Conservation (phyloP, 2,113 vertebrate species). For the Aphyosemion australe region DNA sequence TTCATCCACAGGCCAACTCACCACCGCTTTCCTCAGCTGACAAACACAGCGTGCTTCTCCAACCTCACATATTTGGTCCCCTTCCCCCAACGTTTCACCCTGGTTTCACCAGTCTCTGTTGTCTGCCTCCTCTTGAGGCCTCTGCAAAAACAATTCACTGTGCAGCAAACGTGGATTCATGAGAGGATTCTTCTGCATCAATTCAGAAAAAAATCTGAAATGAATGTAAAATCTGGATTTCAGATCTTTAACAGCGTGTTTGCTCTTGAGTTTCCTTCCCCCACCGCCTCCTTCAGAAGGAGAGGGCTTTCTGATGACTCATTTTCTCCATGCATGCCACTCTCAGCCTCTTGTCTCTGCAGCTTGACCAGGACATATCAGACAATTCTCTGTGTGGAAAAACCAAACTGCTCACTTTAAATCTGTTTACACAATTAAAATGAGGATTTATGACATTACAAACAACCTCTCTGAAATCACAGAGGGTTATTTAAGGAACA, state of each 20-base stretch:
- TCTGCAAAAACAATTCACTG: neutral
- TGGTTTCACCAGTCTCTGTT: constrained; percentile 17
- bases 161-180: constrained; percentile 12
- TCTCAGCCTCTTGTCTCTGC: constrained; percentile 27
- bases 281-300: neutral
- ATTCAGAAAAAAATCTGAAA: constrained; percentile 10
- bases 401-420: constrained; percentile 17
- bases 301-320: constrained; percentile 65
- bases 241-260: neutral
- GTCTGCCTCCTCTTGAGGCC: constrained; percentile 14
- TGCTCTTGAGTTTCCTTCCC: neutral
- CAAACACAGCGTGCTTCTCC: constrained; percentile 37
- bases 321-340: constrained; percentile 58
- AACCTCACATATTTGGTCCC: constrained; percentile 32
- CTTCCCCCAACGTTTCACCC: no score
- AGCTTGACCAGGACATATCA: constrained; percentile 7
- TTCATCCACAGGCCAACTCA: neutral
- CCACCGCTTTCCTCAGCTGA: neutral
- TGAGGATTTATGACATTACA: constrained; percentile 29
- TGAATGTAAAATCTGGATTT: constrained; percentile 4
- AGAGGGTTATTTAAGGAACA: constrained; percentile 24
- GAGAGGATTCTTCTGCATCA: constrained; percentile 22
- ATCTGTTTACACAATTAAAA: constrained; percentile 38
- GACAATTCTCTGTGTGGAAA: constrained; percentile 17
- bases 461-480: constrained; percentile 11